Evolutionary conservation across 2,113 vertebrate genomes (phyloP).

Genomic region (Gymnorhina tibicen): DNA sequence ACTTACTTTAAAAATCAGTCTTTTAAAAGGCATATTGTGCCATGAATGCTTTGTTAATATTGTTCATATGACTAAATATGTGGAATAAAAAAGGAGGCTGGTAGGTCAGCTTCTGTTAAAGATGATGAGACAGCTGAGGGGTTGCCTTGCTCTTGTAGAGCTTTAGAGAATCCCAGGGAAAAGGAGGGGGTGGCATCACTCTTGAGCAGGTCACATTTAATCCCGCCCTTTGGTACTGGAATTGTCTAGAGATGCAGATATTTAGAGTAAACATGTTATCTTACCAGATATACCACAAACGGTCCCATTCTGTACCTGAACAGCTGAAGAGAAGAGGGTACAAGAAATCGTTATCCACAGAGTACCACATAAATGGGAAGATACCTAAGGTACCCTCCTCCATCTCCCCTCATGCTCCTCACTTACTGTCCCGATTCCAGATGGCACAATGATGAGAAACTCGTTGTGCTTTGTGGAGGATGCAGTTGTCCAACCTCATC

Average conservation of each 20-base stretch:
- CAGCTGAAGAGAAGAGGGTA: conserved; percentile 59
- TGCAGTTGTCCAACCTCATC: not conserved
- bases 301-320: conserved; percentile 68
- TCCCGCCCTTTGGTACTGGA: not conserved
- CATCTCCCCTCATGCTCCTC: not conserved
- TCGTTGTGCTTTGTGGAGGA: not conserved
- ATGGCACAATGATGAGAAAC: not conserved
- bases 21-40: not conserved
- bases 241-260: not conserved
- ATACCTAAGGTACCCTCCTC: not conserved
- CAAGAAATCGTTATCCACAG: not conserved
- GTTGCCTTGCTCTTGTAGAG: not conserved
- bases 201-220: not conserved
- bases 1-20: not conserved
- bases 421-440: not conserved
- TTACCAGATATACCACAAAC: conserved; percentile 82
- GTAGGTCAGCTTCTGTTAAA: not conserved
- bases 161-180: not conserved
- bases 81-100: not conserved
- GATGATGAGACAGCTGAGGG: not conserved
- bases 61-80: not conserved
- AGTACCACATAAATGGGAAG: not conserved
- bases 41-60: not conserved
- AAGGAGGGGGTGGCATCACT: not conserved
- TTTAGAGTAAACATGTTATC: not conserved